A percentile compares a stretch with the other conserved stretches of the same genome.
These are phyloP conservation scores for Drosophila oshimai DNA, from an alignment of 1,140 invertebrate genomes.

Conservation along the genomic window DNA sequence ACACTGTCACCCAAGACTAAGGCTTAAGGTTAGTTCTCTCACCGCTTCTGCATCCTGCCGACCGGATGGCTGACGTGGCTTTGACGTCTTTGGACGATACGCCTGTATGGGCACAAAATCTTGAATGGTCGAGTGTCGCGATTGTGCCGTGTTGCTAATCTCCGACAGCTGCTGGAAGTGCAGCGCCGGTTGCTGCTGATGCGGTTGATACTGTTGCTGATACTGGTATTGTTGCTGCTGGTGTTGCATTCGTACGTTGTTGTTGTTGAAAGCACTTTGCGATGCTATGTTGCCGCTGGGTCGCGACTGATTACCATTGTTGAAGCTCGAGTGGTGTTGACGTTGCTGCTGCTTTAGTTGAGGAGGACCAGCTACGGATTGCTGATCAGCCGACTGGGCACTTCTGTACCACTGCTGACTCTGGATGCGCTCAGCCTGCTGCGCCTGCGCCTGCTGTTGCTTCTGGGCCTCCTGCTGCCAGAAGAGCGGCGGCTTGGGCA, in stretches of 20 bases:
- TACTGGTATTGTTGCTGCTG: neutral
- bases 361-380: neutral
- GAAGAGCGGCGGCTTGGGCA: constrained; percentile 56
- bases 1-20: too few relatives aligned
- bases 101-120: constrained; percentile 69
- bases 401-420: constrained; percentile 5
- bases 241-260: neutral
- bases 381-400: neutral
- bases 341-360: neutral
- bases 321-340: neutral
- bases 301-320: neutral
- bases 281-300: neutral
- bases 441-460: constrained; percentile 1
- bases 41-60: neutral
- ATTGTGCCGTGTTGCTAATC: neutral
- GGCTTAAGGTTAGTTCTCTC: too few relatives aligned
- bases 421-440: neutral
- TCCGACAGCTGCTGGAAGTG: neutral
- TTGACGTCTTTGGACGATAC: constrained; percentile 46
- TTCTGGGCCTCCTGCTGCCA: constrained; percentile 61
- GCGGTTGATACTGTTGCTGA: constrained; percentile 1
- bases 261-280: neutral
- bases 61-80: neutral
- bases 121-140: constrained; percentile 37
- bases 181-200: neutral